Base-by-base conservation (phyloP, 2,888 invertebrate species). In the Chloroclysta siterata region DNA sequence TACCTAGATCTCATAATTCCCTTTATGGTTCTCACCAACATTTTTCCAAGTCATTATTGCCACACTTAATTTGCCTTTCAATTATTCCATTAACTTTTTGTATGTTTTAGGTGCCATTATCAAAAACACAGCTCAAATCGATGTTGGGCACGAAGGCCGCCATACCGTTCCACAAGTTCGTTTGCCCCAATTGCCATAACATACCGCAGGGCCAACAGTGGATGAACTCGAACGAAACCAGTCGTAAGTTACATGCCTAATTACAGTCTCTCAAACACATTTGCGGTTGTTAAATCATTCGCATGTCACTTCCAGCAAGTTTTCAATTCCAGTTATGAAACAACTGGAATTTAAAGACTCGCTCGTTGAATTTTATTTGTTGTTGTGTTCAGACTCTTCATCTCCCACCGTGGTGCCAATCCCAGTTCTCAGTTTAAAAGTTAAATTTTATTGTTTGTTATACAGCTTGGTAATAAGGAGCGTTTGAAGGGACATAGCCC, bases 121-220 rank as follows among this genome's bases (percentile, higher is more conserved):
- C 95, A 71, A 97, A 97, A 87, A 95, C 95, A 7, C 94, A 95
- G 77, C 91, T 95, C 83, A 94, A 95, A 76, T 93, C 93, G 68
- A 97, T 98, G 95, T 86, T 98, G 75, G 93, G 94, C 65, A 95
- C 95, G 53, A 96, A 96, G 65, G 95, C 96, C 42, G 98, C 98
- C 13, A 96, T 98, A 81, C 97, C 97, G 47, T 98, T 98, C 87
- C 98, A 98, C 86, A 97, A 98, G 83, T 96, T 95, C 79, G 95
- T 98, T 56, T 98, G 98, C 81, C 95, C 98, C 4, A 95, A 95
- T 68, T 98, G 98, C 83, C 98, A 98, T 85, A 97, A 96, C 68
- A 97, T 97, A 73, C 98, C 98, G 2, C 95, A 96, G 80, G 95
- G 96, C 58, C 95, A 96, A 76, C 97, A 97, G 80, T 98, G 98